Base-by-base conservation (phyloP, 2,888 invertebrate genomes). In the Mystacides longicornis region DNA sequence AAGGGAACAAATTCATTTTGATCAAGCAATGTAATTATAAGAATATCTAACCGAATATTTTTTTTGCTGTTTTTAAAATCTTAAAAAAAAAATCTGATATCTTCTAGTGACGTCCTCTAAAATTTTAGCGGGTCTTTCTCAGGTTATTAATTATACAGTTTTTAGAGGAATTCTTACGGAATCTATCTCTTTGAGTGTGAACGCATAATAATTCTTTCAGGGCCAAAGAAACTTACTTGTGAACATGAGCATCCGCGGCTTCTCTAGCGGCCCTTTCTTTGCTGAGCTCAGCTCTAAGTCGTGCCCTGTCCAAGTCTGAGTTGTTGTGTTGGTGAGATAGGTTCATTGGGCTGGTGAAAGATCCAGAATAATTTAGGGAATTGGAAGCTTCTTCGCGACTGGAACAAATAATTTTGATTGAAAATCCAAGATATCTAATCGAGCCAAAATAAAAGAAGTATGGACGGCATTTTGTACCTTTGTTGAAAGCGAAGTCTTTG, bases 181-280 rank as follows among this genome's bases (percentile, higher is more conserved):
- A n/a, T n/a, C n/a, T n/a, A n/a, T n/a, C n/a, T n/a, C n/a, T n/a
- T n/a, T n/a, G n/a, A n/a, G n/a, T n/a, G n/a, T n/a, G n/a, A n/a
- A n/a, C n/a, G n/a, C n/a, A n/a, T n/a, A n/a, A n/a, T n/a, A n/a
- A n/a, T n/a, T n/a, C n/a, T n/a, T n/a, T n/a, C n/a, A n/a, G n/a
- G n/a, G n/a, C n/a, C n/a, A n/a, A n/a, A n/a, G n/a, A n/a, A n/a
- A 71, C 72, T 76, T 70, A 83, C 83, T 81, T 81, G 64, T 73
- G 70, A 49, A 77, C 71, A 63, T 79, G 78, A 46, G 81, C 78
- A 63, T 82, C 82, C 1, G 81, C 78, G 62, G 71, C 76, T 60
- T 77, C 77, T 62, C 80, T 80, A 52, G 79, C 79, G 54, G 76
- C 77, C 60, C 78, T 73, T 65, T 77, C 75, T 59, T 81, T 81